A percentile compares a stretch with the other conserved stretches of the same genome.
Conservation (phyloP, 2,888 invertebrate genomes). For the Leptopilina drosophilae region DNA sequence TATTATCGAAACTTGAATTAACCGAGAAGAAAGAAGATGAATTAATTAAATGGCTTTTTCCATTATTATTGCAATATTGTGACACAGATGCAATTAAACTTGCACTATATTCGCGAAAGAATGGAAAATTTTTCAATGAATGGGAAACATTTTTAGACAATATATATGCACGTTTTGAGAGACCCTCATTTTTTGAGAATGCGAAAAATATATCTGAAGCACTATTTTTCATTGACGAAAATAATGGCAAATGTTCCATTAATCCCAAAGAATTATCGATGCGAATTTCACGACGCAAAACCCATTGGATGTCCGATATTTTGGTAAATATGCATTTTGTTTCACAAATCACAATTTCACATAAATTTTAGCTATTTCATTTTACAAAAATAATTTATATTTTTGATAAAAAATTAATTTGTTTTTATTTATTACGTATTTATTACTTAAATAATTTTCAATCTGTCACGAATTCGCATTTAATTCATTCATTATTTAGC, state of each 20-base stretch:
- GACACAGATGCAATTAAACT: slow-evolving; percentile 64
- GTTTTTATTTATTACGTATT: too few relatives aligned
- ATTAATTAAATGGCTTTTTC: slow-evolving; percentile 64
- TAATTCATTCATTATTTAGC: too few relatives aligned
- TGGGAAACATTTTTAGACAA: slow-evolving; percentile 67
- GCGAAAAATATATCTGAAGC: slow-evolving; percentile 60
- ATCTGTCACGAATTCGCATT: too few relatives aligned
- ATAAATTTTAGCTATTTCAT: too few relatives aligned
- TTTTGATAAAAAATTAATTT: background rate
- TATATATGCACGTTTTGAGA: slow-evolving; percentile 54
- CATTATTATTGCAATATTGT: slow-evolving; percentile 59
- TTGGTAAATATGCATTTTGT: slow-evolving; percentile 61
- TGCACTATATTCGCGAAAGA: slow-evolving; percentile 67
- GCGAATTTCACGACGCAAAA: slow-evolving; percentile 61
- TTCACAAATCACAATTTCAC: too few relatives aligned
- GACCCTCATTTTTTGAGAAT: slow-evolving; percentile 54
- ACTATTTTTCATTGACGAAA: slow-evolving; percentile 58
- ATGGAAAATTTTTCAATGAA: slow-evolving; percentile 62
- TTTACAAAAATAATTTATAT: background rate
- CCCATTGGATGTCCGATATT: slow-evolving; percentile 71
- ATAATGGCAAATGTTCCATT: slow-evolving; percentile 50
- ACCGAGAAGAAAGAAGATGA: slow-evolving; percentile 62
- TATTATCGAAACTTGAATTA: slow-evolving; percentile 69
- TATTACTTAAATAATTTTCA: too few relatives aligned
- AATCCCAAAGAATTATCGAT: slow-evolving; percentile 65